These are phyloP conservation scores for Pristionchus exspectatus DNA, from an alignment of 2,888 invertebrate genomes.

Conservation along the genomic window DNA sequence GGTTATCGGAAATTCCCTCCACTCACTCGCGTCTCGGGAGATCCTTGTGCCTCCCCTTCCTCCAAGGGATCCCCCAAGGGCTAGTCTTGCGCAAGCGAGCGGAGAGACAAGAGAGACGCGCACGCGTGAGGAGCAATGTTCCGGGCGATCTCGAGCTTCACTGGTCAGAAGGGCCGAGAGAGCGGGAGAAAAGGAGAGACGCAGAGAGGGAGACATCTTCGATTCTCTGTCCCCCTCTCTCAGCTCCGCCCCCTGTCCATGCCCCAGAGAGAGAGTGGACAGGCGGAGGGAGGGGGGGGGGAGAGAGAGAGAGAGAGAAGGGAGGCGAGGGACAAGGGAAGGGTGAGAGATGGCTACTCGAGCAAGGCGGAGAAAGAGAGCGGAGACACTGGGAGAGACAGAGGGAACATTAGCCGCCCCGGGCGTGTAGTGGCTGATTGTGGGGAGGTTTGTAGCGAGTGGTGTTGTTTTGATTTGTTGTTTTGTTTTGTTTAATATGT, in stretches of 20 bases:
- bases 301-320: background rate
- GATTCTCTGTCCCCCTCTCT: background rate
- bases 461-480: background rate
- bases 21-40: background rate
- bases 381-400: slow-evolving; percentile 6
- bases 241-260: background rate
- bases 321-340: slow-evolving; percentile 7
- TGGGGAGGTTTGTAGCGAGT: background rate
- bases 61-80: slow-evolving; percentile 8
- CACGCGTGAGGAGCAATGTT: background rate
- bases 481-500: too few species aligned
- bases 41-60: background rate
- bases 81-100: background rate
- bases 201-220: background rate
- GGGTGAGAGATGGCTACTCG: slow-evolving; percentile 38
- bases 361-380: background rate
- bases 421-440: background rate
- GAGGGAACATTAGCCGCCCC: slow-evolving; percentile 29
- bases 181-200: background rate
- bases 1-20: slow-evolving; percentile 35
- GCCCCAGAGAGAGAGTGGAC: slow-evolving; percentile 19
- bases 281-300: background rate
- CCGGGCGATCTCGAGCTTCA: background rate
- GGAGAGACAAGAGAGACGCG: background rate
- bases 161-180: background rate